These are phyloP conservation scores for Drosophila sucinea DNA, from an alignment of 1,140 invertebrate species.

Conservation along the genomic window DNA sequence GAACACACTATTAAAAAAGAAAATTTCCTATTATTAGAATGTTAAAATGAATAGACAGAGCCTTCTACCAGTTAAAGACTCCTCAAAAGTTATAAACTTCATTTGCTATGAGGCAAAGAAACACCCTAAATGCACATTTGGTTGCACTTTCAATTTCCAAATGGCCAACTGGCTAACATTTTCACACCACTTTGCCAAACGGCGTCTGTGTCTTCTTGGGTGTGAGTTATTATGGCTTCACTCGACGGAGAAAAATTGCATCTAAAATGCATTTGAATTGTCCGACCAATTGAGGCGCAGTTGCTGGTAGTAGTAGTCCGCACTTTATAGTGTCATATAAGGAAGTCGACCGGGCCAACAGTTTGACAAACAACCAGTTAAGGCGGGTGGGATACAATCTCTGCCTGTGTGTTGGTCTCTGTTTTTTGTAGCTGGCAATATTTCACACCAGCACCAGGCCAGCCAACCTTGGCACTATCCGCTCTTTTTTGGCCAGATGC, in stretches of 20 bases:
- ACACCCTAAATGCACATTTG: constrained; percentile 11
- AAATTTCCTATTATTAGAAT: no score
- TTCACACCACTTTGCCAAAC: constrained; percentile 36
- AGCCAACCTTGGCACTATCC: constrained; percentile 24
- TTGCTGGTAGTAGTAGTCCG: not conserved
- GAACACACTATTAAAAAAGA: no score
- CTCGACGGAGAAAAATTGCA: constrained; percentile 32
- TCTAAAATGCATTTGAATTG: constrained; percentile 50
- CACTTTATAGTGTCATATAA: constrained; percentile 31
- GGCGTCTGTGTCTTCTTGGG: not conserved
- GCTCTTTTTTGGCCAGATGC: constrained; percentile 39
- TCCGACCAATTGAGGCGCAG: constrained; percentile 22
- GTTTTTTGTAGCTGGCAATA: not conserved
- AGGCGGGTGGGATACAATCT: constrained; percentile 15
- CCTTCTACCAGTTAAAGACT: no score
- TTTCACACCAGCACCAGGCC: constrained; percentile 15
- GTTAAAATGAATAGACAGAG: no score
- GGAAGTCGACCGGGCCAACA: constrained; percentile 31
- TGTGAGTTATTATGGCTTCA: constrained; percentile 47
- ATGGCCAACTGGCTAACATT: constrained; percentile 5
- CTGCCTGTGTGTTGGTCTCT: not conserved
- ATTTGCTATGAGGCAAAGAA: no score
- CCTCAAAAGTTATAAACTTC: no score
- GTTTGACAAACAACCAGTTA: constrained; percentile 36
- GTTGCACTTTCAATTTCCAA: constrained; percentile 55